Percentiles rank a stretch among this genome's conserved stretches.
Conservation (phyloP, 2,113 vertebrate species). For the Elanoides forficatus region DNA sequence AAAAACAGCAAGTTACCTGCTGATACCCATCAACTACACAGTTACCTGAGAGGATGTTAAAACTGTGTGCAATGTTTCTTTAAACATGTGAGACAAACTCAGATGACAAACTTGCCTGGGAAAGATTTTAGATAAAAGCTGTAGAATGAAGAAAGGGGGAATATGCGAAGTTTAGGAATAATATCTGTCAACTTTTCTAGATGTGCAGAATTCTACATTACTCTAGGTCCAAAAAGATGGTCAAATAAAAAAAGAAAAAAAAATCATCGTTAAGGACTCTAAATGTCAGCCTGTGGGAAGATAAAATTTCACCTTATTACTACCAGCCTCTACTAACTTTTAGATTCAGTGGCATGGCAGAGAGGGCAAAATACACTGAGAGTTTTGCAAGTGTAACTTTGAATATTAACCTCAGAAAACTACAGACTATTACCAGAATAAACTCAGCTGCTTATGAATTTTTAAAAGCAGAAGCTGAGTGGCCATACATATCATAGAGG, state of each 20-base stretch:
- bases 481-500: background rate
- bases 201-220: background rate
- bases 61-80: background rate
- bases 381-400: background rate
- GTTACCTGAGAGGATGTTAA: background rate
- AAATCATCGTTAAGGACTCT: background rate
- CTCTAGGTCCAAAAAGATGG: background rate
- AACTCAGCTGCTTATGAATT: background rate
- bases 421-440: background rate
- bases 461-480: background rate
- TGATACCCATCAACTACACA: background rate
- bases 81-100: background rate
- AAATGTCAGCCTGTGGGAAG: background rate
- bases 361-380: background rate
- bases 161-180: background rate
- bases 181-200: background rate
- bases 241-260: background rate
- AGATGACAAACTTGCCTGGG: background rate
- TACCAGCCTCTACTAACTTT: background rate
- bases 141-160: background rate
- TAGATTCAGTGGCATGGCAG: background rate
- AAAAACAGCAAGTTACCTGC: background rate
- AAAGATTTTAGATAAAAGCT: background rate
- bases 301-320: background rate
- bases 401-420: background rate